Conservation (phyloP, 1,140 invertebrate genomes). For the Manduca sexta region DNA sequence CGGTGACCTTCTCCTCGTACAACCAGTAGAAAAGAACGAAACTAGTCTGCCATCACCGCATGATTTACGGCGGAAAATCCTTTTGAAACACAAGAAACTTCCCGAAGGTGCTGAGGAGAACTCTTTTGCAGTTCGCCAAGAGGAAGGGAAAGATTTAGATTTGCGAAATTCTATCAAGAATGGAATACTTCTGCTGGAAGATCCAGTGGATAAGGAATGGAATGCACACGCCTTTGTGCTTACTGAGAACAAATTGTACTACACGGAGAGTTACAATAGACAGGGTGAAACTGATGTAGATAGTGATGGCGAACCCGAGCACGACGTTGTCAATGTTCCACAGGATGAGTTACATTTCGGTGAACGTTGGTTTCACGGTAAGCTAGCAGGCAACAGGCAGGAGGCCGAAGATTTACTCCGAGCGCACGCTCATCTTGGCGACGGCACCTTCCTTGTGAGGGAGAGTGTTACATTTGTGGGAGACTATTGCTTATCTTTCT, state of each 20-base stretch:
- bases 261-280: constrained; percentile 80
- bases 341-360: constrained; percentile 94
- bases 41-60: constrained; percentile 90
- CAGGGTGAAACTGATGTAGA: constrained; percentile 77
- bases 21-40: constrained; percentile 89
- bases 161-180: constrained; percentile 92
- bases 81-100: constrained; percentile 95
- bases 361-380: constrained; percentile 97
- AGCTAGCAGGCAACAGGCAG: constrained; percentile 80
- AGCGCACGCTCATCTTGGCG: constrained; percentile 89
- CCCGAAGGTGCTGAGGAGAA: constrained; percentile 89
- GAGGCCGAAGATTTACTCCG: constrained; percentile 86
- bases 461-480: constrained; percentile 97
- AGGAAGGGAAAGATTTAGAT: constrained; percentile 86
- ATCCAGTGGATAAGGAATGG: constrained; percentile 92
- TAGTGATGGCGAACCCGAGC: constrained; percentile 72
- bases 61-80: constrained; percentile 83
- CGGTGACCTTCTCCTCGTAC: constrained; percentile 88
- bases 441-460: constrained; percentile 96
- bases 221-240: constrained; percentile 97
- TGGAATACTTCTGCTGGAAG: constrained; percentile 92
- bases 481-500: constrained; percentile 96
- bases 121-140: constrained; percentile 77
- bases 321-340: constrained; percentile 56
- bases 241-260: constrained; percentile 90